A percentile compares a stretch with the other conserved stretches of the same genome.
Evolutionary conservation across 2,888 invertebrate species (phyloP).

Genomic region (Cerastis leucographa): DNA sequence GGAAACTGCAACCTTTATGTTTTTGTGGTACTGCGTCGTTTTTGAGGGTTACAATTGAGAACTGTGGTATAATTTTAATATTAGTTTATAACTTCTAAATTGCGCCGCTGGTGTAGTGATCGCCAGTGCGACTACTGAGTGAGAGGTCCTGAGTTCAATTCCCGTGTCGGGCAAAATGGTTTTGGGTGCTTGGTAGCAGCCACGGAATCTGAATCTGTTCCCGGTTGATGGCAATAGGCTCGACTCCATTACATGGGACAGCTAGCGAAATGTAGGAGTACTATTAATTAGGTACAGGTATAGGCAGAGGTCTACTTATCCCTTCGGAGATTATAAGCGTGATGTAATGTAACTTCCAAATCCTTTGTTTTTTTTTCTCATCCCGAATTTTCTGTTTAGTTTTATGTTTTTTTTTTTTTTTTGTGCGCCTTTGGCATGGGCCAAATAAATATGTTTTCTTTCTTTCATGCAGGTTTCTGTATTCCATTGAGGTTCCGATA

Average conservation of each 20-base stretch:
- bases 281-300: not conserved
- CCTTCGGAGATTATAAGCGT: not conserved
- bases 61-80: constrained; percentile 10
- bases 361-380: not conserved
- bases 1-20: constrained; percentile 19
- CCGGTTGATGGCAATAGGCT: not conserved
- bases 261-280: not conserved
- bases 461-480: too few species aligned
- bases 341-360: not conserved
- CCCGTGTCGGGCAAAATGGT: not conserved
- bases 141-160: not conserved
- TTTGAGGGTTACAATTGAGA: not conserved
- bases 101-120: not conserved
- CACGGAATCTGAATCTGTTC: not conserved
- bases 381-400: too few species aligned
- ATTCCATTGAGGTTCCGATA: not conserved
- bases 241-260: not conserved
- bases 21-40: not conserved
- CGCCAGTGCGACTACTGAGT: not conserved
- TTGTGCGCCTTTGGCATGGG: too few species aligned
- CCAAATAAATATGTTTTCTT: too few species aligned
- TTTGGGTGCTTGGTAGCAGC: not conserved
- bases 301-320: not conserved
- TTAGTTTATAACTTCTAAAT: not conserved
- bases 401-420: too few species aligned